A percentile compares a stretch with the other conserved stretches of the same genome.
Evolutionary conservation across 2,888 invertebrate genomes (phyloP).

Genomic region (Agriopis aurantiaria): DNA sequence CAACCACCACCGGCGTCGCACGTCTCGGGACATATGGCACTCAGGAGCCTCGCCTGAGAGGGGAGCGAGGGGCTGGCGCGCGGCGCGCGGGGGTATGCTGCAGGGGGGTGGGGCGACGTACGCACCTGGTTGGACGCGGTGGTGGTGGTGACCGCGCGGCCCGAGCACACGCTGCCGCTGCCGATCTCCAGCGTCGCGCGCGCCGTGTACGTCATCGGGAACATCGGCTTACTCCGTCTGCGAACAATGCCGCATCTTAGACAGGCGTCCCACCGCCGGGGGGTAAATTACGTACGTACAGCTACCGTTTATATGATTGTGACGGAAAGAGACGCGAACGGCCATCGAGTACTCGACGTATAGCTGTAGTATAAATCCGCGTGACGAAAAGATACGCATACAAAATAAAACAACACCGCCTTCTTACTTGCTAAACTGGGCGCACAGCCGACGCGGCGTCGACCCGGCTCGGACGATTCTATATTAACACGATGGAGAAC

Average conservation of each 20-base stretch:
- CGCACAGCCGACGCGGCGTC: not conserved
- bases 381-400: no score
- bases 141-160: constrained; percentile 84
- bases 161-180: constrained; percentile 80
- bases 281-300: no score
- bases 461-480: not conserved
- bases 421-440: no score
- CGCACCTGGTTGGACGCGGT: constrained; percentile 85
- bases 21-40: constrained; percentile 49
- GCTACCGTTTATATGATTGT: no score
- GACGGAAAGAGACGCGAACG: no score
- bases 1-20: constrained; percentile 50
- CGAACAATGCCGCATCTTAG: constrained; percentile 53
- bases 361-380: no score
- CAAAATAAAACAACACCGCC: no score
- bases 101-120: constrained; percentile 52
- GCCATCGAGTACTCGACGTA: no score
- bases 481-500: not conserved
- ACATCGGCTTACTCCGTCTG: constrained; percentile 80
- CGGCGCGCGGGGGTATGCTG: constrained; percentile 22
- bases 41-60: constrained; percentile 53
- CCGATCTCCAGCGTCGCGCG: constrained; percentile 84
- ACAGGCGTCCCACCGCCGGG: no score
- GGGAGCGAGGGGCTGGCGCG: constrained; percentile 22
- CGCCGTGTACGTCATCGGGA: constrained; percentile 84